Evolutionary conservation across 2,797 vertebrate genomes (phyloP).

Genomic region (Chromobotia macracanthus): DNA sequence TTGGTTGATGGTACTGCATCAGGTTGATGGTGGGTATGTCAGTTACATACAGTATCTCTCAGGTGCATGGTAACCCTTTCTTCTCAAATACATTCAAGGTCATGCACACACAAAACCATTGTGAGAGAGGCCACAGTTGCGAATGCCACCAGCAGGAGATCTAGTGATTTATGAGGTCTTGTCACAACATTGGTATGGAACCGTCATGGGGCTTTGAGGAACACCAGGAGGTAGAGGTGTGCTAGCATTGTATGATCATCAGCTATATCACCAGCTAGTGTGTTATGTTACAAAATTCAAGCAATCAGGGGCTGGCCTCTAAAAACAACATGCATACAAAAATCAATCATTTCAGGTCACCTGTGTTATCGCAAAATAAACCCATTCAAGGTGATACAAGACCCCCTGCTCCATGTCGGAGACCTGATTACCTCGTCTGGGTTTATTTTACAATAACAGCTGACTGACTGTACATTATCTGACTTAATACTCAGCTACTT

Average conservation of each 20-base stretch:
- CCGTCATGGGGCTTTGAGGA: slow-evolving; percentile 45
- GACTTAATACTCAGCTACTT: too few species aligned
- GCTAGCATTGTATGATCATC: neutral
- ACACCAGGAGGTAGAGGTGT: slow-evolving; percentile 33
- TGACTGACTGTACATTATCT: too few species aligned
- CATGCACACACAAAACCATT: slow-evolving; percentile 3
- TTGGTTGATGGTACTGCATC: neutral
- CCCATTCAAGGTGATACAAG: too few species aligned
- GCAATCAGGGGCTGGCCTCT: neutral
- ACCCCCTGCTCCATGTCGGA: too few species aligned
- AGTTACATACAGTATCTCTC: neutral
- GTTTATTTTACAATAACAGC: too few species aligned
- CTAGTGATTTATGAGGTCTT: slow-evolving; percentile 62
- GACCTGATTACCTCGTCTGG: too few species aligned
- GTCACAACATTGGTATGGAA: slow-evolving; percentile 43
- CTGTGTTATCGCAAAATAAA: neutral
- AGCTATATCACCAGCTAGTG: slow-evolving; percentile 14
- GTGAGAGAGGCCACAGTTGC: slow-evolving; percentile 48
- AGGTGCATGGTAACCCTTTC: neutral
- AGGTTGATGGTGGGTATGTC: neutral
- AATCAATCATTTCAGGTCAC: neutral
- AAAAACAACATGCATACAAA: neutral
- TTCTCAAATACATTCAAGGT: neutral
- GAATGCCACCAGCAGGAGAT: slow-evolving; percentile 53
- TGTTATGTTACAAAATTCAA: neutral